These are phyloP conservation scores for Ormyrus rosae DNA, from an alignment of 2,888 invertebrate genomes.

Conservation along the genomic window DNA sequence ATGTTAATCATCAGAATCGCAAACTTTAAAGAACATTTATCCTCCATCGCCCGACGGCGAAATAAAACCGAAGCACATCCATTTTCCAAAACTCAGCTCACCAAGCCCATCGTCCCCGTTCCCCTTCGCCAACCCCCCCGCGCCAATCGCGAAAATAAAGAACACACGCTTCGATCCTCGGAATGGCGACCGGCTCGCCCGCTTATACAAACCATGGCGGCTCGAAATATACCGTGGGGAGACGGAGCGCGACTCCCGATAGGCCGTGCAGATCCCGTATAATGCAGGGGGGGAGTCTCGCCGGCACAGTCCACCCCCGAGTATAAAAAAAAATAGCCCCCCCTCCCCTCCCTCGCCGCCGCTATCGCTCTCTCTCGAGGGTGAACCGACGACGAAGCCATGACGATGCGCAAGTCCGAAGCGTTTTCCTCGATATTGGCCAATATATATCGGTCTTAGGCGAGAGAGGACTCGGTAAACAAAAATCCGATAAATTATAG, in stretches of 20 bases:
- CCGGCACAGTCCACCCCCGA: conserved; percentile 15
- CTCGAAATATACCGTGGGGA: background rate
- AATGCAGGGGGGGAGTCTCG: background rate
- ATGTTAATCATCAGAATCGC: no score
- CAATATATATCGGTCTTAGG: conserved; percentile 36
- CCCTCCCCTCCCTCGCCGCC: no score
- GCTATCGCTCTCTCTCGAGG: background rate
- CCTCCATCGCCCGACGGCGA: no score
- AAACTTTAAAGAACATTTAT: no score
- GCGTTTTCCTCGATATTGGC: conserved; percentile 33
- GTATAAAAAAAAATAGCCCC: conserved; percentile 36
- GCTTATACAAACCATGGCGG: no score
- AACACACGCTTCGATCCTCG: no score
- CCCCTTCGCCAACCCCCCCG: no score
- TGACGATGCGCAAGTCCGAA: background rate
- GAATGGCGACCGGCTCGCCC: no score
- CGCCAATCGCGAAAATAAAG: no score
- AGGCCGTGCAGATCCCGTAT: background rate
- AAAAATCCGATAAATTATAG: conserved; percentile 33
- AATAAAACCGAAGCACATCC: no score
- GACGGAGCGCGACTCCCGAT: background rate
- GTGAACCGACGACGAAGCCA: conserved; percentile 3
- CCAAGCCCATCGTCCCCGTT: no score
- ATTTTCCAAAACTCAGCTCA: no score
- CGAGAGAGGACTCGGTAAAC: conserved; percentile 23